A percentile compares a stretch with the other conserved stretches of the same genome.
Evolutionary conservation across 2,888 invertebrate genomes (phyloP).

Genomic region (Imbricaverruca yamaguchii): DNA sequence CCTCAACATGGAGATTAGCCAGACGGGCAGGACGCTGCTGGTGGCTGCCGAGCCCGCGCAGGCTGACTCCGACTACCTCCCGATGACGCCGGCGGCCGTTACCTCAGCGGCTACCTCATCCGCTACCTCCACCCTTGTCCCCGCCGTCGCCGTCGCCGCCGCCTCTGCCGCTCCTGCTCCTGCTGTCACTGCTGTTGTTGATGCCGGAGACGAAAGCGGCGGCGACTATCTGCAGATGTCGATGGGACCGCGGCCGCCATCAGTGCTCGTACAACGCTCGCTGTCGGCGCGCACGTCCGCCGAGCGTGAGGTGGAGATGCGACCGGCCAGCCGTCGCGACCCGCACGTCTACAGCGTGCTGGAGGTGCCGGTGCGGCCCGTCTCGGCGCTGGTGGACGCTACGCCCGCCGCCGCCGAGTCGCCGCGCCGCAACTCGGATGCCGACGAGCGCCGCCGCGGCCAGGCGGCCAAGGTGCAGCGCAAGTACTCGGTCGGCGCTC

Average conservation of each 20-base stretch:
- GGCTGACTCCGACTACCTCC: not conserved
- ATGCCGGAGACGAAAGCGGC: too few species aligned
- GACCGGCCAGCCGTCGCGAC: not conserved
- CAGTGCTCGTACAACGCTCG: not conserved
- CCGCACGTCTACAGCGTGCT: not conserved
- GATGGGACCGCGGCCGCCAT: not conserved
- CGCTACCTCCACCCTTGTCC: not conserved
- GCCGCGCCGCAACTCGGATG: not conserved
- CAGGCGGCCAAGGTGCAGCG: not conserved
- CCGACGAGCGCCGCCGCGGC: not conserved
- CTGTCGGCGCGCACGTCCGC: not conserved
- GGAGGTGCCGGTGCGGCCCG: not conserved
- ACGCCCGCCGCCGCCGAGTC: not conserved
- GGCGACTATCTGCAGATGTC: conserved; percentile 9
- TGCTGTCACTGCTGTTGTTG: too few species aligned
- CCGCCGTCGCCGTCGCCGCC: not conserved
- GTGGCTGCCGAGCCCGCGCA: not conserved
- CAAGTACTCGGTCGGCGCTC: not conserved
- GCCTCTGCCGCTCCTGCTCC: too few species aligned
- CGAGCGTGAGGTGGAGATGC: not conserved
- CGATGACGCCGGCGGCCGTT: not conserved
- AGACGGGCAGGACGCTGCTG: not conserved
- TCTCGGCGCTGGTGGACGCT: not conserved
- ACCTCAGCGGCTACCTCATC: not conserved
- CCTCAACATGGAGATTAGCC: not conserved